Percentiles rank a stretch among this genome's conserved stretches.
Conservation (phyloP, 2,888 invertebrate species). For the Cheilosia vulpina region DNA sequence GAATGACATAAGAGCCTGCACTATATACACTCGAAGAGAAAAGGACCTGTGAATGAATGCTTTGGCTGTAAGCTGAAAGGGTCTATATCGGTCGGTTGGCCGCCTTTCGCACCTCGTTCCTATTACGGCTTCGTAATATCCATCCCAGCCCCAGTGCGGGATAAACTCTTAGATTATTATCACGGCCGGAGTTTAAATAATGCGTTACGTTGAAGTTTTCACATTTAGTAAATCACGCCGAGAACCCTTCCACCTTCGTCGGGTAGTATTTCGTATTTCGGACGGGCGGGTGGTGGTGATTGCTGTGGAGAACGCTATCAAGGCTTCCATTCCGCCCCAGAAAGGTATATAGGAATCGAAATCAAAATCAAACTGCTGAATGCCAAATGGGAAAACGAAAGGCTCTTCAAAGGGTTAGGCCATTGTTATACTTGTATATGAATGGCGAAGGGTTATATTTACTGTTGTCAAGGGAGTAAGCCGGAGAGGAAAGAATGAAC, state of each 20-base stretch:
- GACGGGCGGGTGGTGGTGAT: conserved; percentile 13
- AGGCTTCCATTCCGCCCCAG: conserved; percentile 25
- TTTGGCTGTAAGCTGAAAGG: conserved; percentile 19
- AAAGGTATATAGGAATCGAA: conserved; percentile 13
- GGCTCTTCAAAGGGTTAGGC: conserved; percentile 22
- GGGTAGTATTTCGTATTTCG: too few species aligned
- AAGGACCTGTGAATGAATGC: conserved; percentile 4
- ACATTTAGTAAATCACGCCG: conserved; percentile 54
- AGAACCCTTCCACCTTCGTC: conserved; percentile 21
- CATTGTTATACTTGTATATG: conserved; percentile 28
- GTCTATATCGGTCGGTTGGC: conserved; percentile 11
- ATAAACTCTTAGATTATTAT: conserved; percentile 58
- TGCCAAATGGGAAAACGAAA: conserved; percentile 55
- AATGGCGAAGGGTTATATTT: conserved; percentile 49
- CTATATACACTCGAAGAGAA: conserved; percentile 13
- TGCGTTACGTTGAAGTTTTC: conserved; percentile 57
- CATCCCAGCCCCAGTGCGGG: conserved; percentile 27
- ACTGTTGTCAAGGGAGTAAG: conserved; percentile 39
- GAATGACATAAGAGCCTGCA: conserved; percentile 55
- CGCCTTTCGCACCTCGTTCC: neutral
- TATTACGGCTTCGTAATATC: conserved; percentile 21
- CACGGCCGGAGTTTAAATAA: conserved; percentile 57
- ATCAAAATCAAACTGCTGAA: conserved; percentile 57
- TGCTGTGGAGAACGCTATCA: conserved; percentile 45
- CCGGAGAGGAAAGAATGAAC: conserved; percentile 6